Percentiles rank a stretch among this genome's conserved stretches.
phyloP scores from a whole-genome alignment of 2,888 invertebrate genomes.

The Amphipoea oculea region DNA sequence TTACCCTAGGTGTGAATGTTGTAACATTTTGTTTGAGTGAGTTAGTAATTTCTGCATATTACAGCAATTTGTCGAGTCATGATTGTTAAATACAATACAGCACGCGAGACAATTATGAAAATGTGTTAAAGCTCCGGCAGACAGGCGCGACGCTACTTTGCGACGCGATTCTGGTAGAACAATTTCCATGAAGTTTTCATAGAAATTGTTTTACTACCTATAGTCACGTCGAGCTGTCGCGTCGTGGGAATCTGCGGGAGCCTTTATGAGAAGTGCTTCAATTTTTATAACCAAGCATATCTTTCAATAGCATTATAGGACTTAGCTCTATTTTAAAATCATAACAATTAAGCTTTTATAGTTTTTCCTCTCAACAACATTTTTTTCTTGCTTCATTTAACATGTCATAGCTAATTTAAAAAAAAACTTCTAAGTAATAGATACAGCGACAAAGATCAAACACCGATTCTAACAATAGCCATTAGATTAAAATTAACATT shows the following conservation, averaged over 20 bases:
- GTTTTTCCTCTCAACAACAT: neutral
- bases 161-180: neutral
- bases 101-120: constrained; percentile 36
- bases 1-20: neutral
- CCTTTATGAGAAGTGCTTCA: neutral
- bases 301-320: neutral
- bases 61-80: constrained; percentile 43
- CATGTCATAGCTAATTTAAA: neutral
- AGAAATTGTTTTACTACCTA: neutral
- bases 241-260: neutral
- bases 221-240: neutral
- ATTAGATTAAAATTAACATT: constrained; percentile 16
- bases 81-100: constrained; percentile 23
- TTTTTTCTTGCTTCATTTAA: neutral
- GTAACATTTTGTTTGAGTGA: constrained; percentile 26
- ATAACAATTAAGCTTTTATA: neutral
- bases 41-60: constrained; percentile 30
- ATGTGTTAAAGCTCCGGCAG: neutral
- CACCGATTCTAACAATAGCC: neutral
- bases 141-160: neutral
- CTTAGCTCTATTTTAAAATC: neutral
- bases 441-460: too few species aligned
- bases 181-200: neutral
- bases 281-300: neutral
- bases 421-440: neutral